These are phyloP conservation scores for Lepus americanus DNA, from an alignment of 2,113 vertebrate species.

Conservation along the genomic window DNA sequence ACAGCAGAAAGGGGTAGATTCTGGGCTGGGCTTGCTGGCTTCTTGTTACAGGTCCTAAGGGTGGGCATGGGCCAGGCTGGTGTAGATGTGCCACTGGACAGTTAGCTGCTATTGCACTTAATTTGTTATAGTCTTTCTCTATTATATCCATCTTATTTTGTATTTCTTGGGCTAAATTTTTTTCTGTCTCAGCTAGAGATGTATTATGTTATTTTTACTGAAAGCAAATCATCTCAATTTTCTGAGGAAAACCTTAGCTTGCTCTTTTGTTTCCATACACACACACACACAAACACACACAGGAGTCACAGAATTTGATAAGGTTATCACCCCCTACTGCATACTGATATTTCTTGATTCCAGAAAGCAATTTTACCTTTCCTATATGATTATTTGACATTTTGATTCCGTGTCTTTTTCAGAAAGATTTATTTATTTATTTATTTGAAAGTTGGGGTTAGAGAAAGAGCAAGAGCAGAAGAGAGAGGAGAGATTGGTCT, in stretches of 20 bases:
- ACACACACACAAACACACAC: too few species aligned
- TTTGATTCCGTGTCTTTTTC: neutral
- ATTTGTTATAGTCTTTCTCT: neutral
- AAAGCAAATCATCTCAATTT: conserved; percentile 38
- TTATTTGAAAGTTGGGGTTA: too few species aligned
- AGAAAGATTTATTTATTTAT: too few species aligned
- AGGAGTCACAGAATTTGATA: neutral
- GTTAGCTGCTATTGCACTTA: neutral
- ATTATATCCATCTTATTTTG: neutral
- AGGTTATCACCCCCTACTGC: neutral
- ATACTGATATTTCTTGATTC: neutral
- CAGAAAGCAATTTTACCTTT: neutral
- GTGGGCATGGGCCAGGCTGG: neutral
- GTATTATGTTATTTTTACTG: neutral
- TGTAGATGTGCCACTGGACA: neutral
- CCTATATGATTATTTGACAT: neutral
- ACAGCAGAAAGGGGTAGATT: neutral
- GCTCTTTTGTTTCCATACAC: neutral
- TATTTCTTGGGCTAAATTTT: neutral
- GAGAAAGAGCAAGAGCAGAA: too few species aligned
- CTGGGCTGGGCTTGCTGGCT: neutral
- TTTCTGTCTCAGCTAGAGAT: neutral
- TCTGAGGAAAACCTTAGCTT: neutral
- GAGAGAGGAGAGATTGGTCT: too few species aligned
- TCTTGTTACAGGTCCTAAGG: neutral